Evolutionary conservation across 2,888 invertebrate species (phyloP).

Genomic region (Scaptomyza caliginosa): DNA sequence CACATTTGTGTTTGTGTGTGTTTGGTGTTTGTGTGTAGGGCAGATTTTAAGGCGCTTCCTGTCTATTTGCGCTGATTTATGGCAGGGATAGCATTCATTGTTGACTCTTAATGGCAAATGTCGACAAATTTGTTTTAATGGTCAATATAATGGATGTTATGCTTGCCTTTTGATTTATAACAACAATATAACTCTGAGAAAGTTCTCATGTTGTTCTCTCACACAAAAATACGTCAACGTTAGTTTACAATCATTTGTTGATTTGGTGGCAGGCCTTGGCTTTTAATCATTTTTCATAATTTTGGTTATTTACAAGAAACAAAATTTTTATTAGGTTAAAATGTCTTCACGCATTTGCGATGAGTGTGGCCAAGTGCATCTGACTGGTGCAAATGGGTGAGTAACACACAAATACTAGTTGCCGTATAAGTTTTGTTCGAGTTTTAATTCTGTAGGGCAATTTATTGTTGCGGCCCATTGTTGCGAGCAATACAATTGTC

Average conservation of each 20-base stretch:
- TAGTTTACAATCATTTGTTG: conserved; percentile 20
- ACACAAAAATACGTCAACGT: neutral
- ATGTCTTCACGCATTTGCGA: conserved; percentile 41
- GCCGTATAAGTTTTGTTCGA: neutral
- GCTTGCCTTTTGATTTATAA: conserved; percentile 50
- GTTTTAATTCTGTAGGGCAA: conserved; percentile 85
- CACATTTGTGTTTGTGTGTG: conserved; percentile 50
- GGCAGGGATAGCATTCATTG: conserved; percentile 56
- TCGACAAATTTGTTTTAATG: conserved; percentile 79
- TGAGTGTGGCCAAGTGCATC: conserved; percentile 48
- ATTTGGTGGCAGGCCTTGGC: neutral
- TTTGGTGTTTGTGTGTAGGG: conserved; percentile 16
- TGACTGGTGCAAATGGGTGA: conserved; percentile 46
- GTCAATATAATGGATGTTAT: conserved; percentile 75
- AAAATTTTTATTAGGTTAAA: conserved; percentile 18
- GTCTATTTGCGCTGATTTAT: conserved; percentile 78
- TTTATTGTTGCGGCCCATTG: conserved; percentile 92
- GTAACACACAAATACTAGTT: neutral
- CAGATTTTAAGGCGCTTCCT: conserved; percentile 76
- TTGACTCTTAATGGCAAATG: conserved; percentile 77
- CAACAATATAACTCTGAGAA: neutral
- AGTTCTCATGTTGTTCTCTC: neutral
- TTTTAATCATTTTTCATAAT: conserved; percentile 18
- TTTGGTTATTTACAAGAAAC: conserved; percentile 6
- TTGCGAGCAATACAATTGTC: conserved; percentile 93